A percentile compares a stretch with the other conserved stretches of the same genome.
Conservation (phyloP, 2,888 invertebrate species). For the Sarcophaga carnaria region DNA sequence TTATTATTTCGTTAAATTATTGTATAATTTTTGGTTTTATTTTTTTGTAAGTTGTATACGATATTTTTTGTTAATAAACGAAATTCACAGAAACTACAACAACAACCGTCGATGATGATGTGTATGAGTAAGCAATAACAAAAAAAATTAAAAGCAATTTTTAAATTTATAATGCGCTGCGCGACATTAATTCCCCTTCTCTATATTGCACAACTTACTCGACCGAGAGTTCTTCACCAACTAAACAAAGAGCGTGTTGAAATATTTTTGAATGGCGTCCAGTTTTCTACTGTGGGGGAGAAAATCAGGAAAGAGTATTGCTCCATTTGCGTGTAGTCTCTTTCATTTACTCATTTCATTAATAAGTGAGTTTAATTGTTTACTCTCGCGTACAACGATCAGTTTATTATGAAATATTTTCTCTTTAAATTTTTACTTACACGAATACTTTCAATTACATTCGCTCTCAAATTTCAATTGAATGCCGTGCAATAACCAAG, state of each 20-base stretch:
- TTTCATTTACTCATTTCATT: neutral
- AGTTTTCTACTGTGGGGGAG: constrained; percentile 60
- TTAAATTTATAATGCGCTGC: constrained; percentile 3
- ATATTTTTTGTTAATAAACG: constrained; percentile 15
- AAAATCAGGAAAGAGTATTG: constrained; percentile 17
- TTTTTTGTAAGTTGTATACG: neutral
- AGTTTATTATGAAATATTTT: neutral
- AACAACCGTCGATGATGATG: constrained; percentile 26
- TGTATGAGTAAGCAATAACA: constrained; percentile 12
- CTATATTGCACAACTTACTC: constrained; percentile 73
- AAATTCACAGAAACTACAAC: constrained; percentile 48
- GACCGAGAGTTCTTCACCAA: constrained; percentile 78
- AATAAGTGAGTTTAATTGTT: no score
- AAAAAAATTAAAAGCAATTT: neutral
- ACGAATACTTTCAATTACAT: no score
- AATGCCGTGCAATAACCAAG: no score
- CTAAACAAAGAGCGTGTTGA: constrained; percentile 70
- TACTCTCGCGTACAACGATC: no score
- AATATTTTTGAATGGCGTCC: constrained; percentile 40
- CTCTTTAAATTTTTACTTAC: neutral
- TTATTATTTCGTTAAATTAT: constrained; percentile 1
- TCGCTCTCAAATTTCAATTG: no score
- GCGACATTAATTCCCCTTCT: neutral
- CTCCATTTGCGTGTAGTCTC: neutral
- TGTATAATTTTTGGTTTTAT: constrained; percentile 22